phyloP scores from a whole-genome alignment of 2,113 vertebrate genomes.

The Damaliscus lunatus region DNA sequence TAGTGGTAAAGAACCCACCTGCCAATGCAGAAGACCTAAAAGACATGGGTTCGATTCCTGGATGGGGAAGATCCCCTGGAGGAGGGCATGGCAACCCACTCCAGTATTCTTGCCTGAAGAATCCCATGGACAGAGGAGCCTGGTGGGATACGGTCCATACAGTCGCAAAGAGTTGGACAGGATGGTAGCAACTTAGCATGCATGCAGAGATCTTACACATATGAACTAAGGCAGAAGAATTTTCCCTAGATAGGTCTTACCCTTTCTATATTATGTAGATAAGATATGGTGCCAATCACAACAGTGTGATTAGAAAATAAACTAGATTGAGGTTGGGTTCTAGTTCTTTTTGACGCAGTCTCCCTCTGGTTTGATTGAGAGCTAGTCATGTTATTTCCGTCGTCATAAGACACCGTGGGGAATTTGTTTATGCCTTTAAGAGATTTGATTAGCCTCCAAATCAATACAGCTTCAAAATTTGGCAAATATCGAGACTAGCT shows the following conservation, averaged over 20 bases:
- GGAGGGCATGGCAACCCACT: not conserved
- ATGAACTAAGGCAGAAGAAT: not conserved
- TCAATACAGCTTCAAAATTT: not conserved
- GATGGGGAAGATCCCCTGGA: not conserved
- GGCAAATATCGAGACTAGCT: not conserved
- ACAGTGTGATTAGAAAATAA: not conserved
- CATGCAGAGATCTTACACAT: not conserved
- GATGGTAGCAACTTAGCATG: not conserved
- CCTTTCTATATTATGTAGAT: not conserved
- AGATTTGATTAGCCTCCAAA: not conserved
- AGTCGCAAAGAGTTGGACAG: not conserved
- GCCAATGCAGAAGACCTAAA: not conserved
- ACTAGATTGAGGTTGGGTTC: not conserved
- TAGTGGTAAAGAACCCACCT: not conserved
- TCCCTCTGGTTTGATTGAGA: not conserved
- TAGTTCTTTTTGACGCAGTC: not conserved
- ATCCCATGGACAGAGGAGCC: not conserved
- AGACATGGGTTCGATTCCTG: accelerated
- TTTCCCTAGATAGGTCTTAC: not conserved
- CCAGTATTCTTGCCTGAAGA: not conserved
- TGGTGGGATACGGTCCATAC: not conserved
- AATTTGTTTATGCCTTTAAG: not conserved
- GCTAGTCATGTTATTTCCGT: not conserved
- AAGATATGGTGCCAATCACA: not conserved
- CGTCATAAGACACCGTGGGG: not conserved